Percentiles rank a stretch among this genome's conserved stretches.
These are phyloP conservation scores for Cryptoprocta ferox DNA, from an alignment of 2,797 vertebrate genomes.

Conservation along the genomic window DNA sequence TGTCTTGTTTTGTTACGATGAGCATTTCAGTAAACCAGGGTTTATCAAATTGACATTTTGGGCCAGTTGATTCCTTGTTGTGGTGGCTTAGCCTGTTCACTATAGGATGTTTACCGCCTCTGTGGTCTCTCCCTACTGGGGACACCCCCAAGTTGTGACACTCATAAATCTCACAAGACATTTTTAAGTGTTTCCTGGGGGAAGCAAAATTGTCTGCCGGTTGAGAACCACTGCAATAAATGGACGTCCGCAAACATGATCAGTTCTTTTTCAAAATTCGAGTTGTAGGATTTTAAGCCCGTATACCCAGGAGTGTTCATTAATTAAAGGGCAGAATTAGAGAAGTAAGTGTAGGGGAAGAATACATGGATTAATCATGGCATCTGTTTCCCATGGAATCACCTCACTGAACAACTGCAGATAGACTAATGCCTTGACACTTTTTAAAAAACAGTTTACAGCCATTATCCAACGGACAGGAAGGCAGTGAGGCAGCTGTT, in stretches of 20 bases:
- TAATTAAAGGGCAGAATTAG: background rate
- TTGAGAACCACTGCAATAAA: background rate
- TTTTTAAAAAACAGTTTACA: background rate
- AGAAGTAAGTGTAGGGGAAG: background rate
- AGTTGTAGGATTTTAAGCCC: background rate
- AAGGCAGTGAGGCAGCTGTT: background rate
- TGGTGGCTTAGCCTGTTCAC: background rate
- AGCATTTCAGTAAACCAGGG: background rate
- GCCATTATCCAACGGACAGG: background rate
- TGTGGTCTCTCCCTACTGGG: background rate
- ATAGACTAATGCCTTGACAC: background rate
- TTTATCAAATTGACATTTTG: background rate
- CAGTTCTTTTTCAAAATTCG: background rate
- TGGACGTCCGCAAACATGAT: background rate
- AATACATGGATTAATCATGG: background rate
- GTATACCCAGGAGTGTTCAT: background rate
- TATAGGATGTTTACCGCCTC: background rate
- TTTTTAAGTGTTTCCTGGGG: background rate
- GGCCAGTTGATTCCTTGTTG: background rate
- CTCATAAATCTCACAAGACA: background rate
- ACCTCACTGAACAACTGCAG: background rate
- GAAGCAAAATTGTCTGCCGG: background rate
- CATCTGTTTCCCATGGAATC: background rate
- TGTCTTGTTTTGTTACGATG: background rate
- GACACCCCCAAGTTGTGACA: background rate